Base-by-base conservation (phyloP, 2,797 vertebrate species). In the Mallotus villosus region DNA sequence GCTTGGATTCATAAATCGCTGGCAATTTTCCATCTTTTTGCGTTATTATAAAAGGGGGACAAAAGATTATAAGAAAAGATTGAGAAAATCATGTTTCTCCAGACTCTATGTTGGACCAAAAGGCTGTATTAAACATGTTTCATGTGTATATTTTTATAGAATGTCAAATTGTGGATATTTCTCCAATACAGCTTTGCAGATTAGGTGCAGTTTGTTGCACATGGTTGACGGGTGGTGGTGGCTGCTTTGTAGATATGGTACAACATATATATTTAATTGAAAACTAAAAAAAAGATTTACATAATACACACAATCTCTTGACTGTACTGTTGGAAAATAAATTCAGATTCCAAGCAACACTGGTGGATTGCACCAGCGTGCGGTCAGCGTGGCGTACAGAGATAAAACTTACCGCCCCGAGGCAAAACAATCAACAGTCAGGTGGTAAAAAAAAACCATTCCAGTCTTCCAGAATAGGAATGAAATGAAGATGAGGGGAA, bases 1-100 rank as follows among this genome's bases (percentile, higher is more conserved):
- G 82, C 69, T 73, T 78, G 68, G 73, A 79, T 73, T 81, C 74
- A 80, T 76, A 78, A 78, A 67, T 22, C 8, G 65, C 46, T 53
- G 65, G 46, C 46, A 53, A 67, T 67, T 67, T 67, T 24, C 65
- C 7, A 29, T 32, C 2, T 67, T 67, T 67, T 27, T 67, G 49
- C 7, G 17, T 67, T 17, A 67, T 27, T 46, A 67, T 24, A 53
- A 17, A 66, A 49, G 16, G 21, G 32, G 5, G n/a, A 49, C 25
- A 67, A 67, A 67, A 17, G 49, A 53, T 17, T 53, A 55, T n/a
- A 55, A 55, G 19, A n/a, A 53, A 55, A 11, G 51, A 51, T 46
- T 46, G 14, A 67, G 41, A 32, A 29, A 67, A 67, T 19, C 41
- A 51, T 17, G 64, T 66, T 66, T 66, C 22, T 41, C 9, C 41